phyloP scores from a whole-genome alignment of 1,140 invertebrate genomes.

The Drosophila nebulosa region DNA sequence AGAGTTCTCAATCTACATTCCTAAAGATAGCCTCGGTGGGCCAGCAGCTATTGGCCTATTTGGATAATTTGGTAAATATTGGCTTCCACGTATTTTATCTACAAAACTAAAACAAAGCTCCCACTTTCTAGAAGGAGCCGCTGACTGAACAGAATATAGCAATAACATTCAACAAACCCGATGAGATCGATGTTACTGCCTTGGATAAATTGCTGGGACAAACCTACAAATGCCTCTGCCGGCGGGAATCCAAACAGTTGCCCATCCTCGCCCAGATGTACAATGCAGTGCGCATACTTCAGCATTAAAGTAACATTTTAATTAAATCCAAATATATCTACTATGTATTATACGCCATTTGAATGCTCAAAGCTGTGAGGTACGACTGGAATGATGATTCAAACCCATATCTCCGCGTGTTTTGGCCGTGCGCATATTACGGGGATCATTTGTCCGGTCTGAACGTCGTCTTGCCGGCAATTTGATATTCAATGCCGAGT shows the following conservation, averaged over 20 bases:
- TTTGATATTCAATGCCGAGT: constrained; percentile 37
- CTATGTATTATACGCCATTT: not conserved
- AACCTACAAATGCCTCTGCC: constrained; percentile 56
- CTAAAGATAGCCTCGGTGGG: constrained; percentile 86
- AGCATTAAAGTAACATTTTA: constrained; percentile 46
- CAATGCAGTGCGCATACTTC: constrained; percentile 70
- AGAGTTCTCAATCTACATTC: constrained; percentile 83
- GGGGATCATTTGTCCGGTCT: not conserved
- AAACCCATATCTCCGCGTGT: constrained; percentile 6
- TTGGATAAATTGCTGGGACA: constrained; percentile 59
- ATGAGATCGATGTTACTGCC: constrained; percentile 61
- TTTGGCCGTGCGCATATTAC: constrained; percentile 3
- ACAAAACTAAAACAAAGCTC: constrained; percentile 20
- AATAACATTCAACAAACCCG: constrained; percentile 57
- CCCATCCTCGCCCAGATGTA: constrained; percentile 72
- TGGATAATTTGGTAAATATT: constrained; percentile 86
- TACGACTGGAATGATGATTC: not conserved
- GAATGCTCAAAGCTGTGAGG: not conserved
- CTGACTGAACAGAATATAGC: constrained; percentile 36
- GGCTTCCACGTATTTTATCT: constrained; percentile 39
- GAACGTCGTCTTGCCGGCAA: not conserved
- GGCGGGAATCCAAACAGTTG: constrained; percentile 51
- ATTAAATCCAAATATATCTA: constrained; percentile 21
- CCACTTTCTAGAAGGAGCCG: constrained; percentile 44
- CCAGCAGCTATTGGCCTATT: constrained; percentile 86